These are phyloP conservation scores for Teleogryllus oceanicus DNA, from an alignment of 2,888 invertebrate species.

Conservation along the genomic window DNA sequence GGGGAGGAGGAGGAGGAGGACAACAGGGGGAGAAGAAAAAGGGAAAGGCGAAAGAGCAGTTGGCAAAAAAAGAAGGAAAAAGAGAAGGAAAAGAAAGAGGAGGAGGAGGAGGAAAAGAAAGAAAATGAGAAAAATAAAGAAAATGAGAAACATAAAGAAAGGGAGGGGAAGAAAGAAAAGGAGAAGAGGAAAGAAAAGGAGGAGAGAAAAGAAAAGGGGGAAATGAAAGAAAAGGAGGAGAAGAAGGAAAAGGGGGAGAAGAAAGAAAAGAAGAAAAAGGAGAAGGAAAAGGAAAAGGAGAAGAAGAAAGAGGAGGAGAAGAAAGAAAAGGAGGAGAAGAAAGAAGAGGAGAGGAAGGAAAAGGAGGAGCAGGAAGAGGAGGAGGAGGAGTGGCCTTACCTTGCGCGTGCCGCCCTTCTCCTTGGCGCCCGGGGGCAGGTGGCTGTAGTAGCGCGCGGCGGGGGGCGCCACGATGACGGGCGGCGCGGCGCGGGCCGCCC, in stretches of 20 bases:
- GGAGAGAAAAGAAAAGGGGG: background rate
- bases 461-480: slow-evolving; percentile 46
- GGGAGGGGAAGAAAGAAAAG: too few species aligned
- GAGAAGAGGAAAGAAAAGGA: background rate
- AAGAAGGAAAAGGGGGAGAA: too few species aligned
- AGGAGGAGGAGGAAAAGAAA: background rate
- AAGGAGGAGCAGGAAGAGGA: too few species aligned
- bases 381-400: slow-evolving; percentile 48
- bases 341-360: too few species aligned
- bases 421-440: slow-evolving; percentile 47
- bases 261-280: too few species aligned
- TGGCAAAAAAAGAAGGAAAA: background rate
- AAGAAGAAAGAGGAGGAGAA: too few species aligned
- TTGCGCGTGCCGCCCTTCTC: slow-evolving; percentile 61
- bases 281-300: too few species aligned
- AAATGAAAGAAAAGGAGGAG: background rate
- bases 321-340: too few species aligned
- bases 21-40: background rate
- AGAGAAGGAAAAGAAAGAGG: background rate
- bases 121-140: background rate
- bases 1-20: background rate
- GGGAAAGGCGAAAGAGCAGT: background rate
- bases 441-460: slow-evolving; percentile 40
- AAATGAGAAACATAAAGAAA: background rate
- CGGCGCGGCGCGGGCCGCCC: slow-evolving; percentile 65